Evolutionary conservation across 2,113 vertebrate species (phyloP).

Genomic region (Gymnocephalus cernua): DNA sequence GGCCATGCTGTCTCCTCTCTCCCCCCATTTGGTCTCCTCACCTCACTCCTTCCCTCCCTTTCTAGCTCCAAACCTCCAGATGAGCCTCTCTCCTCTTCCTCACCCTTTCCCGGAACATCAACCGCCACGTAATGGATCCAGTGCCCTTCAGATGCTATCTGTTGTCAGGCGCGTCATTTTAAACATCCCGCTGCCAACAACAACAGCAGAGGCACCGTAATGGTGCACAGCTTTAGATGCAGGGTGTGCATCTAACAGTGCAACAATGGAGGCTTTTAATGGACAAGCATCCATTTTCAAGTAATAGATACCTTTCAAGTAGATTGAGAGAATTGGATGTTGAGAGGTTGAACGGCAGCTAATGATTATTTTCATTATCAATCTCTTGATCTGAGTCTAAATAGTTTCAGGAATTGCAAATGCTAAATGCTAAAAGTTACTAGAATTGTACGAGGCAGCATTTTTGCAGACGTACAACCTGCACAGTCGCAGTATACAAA

Average conservation of each 20-base stretch:
- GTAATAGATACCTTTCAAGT: constrained; percentile 17
- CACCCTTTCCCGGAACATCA: constrained; percentile 61
- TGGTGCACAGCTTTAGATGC: constrained; percentile 23
- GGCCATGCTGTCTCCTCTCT: constrained; percentile 17
- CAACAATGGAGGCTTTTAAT: constrained; percentile 46
- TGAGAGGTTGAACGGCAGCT: neutral
- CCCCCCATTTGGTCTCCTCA: constrained; percentile 19
- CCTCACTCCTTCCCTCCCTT: constrained; percentile 22
- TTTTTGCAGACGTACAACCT: neutral
- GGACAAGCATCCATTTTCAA: constrained; percentile 21
- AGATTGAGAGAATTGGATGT: neutral
- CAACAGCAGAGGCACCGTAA: constrained; percentile 11
- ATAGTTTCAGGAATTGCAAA: neutral
- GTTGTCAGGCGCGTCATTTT: constrained; percentile 65
- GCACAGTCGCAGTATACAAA: neutral
- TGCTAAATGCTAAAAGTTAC: no score
- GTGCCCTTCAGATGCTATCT: constrained; percentile 74
- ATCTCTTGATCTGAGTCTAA: neutral
- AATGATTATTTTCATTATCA: neutral
- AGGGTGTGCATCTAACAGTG: constrained; percentile 17
- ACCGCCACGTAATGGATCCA: constrained; percentile 70
- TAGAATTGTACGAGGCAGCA: neutral
- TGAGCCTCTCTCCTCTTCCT: constrained; percentile 31
- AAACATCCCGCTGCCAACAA: constrained; percentile 51
- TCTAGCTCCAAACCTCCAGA: constrained; percentile 40